Base-by-base conservation (phyloP, 2,888 invertebrate genomes). In the Hydrotaea diabolus region DNA sequence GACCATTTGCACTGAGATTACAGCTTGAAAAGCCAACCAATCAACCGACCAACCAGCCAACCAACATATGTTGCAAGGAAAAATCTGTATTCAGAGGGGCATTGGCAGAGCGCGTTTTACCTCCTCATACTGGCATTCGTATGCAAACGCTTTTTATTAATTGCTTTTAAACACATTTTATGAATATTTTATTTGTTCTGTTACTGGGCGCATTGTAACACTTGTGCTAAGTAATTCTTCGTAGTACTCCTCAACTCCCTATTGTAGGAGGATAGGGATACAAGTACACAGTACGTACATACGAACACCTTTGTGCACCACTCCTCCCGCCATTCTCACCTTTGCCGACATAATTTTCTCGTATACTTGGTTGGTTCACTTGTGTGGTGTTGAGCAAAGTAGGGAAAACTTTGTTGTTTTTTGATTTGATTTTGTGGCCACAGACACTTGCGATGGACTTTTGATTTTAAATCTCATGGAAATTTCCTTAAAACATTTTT, bases 301-400 rank as follows among this genome's bases (percentile, higher is more conserved):
- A 31, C 39, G 39, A 39, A 13, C 13, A 31, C 66, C 66, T 73
- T 46, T 3, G 62, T 78, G 62, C 15, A 53, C 55, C 53, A 75
- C 59, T 17, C 62, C 66, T 74, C 71, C 21, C 15, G 53, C 64
- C 66, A 53, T 66, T 59, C 83, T 84, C 77, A 85, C 84, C 84
- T 85, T 85, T 79, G 84, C 84, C 73, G 84, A 85, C 84, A 85
- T 85, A 76, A 77, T 85, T 81, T 82, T 79, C 76, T 76, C 81
- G 57, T 73, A 75, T 73, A 66, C 77, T 80, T 80, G 55, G 62
- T 31, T 62, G 26, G n/a, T 82, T 77, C 46, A 79, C 81, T 84
- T 26, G 59, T 19, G 23, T 57, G 57, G 19, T 4, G 26, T n/a
- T 49, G 49, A 53, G 46, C 36, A 72, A 49, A 36, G 31, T 76